Conservation (phyloP, 2,113 vertebrate species). For the Ondatra zibethicus region DNA sequence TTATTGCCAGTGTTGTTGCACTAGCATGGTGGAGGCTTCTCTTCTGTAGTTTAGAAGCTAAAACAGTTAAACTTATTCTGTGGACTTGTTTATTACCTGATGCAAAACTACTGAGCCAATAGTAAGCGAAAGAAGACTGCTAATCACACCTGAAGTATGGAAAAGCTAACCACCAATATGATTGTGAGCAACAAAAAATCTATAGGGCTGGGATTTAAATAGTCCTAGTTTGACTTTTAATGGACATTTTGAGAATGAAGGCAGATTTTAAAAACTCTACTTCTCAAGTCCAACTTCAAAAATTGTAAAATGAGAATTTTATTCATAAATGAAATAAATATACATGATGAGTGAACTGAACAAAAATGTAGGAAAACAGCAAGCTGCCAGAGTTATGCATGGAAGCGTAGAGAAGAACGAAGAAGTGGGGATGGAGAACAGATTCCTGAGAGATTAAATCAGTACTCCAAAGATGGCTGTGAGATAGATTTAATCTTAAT, state of each 20-base stretch:
- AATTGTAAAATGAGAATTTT: background rate
- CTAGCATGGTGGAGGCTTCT: conserved; percentile 86
- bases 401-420: background rate
- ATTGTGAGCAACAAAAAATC: conserved; percentile 94
- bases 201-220: conserved; percentile 91
- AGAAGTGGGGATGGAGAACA: background rate
- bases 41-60: conserved; percentile 88
- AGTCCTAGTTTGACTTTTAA: conserved; percentile 35
- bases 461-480: background rate
- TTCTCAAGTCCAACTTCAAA: conserved; percentile 6
- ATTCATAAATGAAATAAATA: background rate
- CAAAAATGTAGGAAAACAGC: background rate
- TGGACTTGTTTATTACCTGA: conserved; percentile 90
- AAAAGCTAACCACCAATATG: conserved; percentile 88
- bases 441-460: background rate
- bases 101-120: conserved; percentile 85
- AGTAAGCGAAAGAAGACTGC: conserved; percentile 91
- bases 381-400: background rate
- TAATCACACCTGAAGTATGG: conserved; percentile 92
- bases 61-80: conserved; percentile 88
- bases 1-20: conserved; percentile 96
- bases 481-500: background rate
- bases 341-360: background rate
- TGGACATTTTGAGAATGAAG: background rate
- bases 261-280: background rate